These are phyloP conservation scores for Erythrocercus mccallii DNA, from an alignment of 2,113 vertebrate genomes.

Conservation along the genomic window DNA sequence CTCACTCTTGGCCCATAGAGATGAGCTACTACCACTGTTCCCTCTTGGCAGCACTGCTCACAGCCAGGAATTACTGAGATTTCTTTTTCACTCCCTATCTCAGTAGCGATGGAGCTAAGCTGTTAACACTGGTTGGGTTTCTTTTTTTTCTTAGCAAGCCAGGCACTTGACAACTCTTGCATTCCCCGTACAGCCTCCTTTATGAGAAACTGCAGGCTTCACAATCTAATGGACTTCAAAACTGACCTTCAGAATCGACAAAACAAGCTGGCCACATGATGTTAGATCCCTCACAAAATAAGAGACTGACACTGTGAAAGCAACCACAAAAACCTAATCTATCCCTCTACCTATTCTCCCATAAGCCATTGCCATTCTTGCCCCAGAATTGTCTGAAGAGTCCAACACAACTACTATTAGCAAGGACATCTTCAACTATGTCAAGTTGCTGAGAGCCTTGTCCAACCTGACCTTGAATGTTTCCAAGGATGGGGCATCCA, in stretches of 20 bases:
- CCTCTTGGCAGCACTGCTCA: background rate
- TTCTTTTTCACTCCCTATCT: background rate
- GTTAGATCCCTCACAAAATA: background rate
- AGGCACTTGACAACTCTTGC: background rate
- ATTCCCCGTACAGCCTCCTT: background rate
- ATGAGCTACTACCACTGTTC: background rate
- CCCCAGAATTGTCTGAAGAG: background rate
- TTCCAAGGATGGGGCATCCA: background rate
- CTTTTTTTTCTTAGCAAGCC: background rate
- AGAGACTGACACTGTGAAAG: background rate
- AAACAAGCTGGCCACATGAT: background rate
- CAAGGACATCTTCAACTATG: background rate
- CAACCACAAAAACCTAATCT: background rate
- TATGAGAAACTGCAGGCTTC: background rate
- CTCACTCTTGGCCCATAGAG: background rate
- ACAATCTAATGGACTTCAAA: background rate
- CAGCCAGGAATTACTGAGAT: background rate
- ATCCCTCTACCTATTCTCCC: background rate
- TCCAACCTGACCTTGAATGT: background rate
- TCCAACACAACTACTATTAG: fast-evolving
- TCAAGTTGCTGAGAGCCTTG: background rate
- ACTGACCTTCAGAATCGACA: background rate
- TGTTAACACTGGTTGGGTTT: background rate
- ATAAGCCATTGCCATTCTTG: background rate
- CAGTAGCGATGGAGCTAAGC: background rate